Conservation (phyloP, 2,113 vertebrate species). For the Prietella phreatophila region DNA sequence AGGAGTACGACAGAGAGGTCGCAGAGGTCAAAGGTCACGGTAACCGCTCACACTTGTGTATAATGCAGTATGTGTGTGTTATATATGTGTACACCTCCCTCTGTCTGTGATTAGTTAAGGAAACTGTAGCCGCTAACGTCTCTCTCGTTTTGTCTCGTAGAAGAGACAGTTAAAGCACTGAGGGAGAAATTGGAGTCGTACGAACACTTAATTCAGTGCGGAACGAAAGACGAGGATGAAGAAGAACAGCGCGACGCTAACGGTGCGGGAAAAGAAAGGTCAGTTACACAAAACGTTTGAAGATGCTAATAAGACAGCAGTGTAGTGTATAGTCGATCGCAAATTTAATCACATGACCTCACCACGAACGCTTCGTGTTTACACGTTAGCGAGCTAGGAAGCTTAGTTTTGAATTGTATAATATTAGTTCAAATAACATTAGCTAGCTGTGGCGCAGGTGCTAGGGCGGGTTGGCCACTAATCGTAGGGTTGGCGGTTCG, state of each 20-base stretch:
- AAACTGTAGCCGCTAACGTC: neutral
- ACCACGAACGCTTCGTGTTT: neutral
- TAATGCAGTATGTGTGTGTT: conserved; percentile 35
- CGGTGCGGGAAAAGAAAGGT: conserved; percentile 85
- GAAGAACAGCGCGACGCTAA: conserved; percentile 79
- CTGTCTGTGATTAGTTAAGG: conserved; percentile 42
- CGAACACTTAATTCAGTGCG: conserved; percentile 82
- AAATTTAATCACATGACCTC: neutral
- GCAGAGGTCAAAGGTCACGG: conserved; percentile 87
- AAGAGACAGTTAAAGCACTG: conserved; percentile 91
- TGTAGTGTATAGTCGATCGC: neutral
- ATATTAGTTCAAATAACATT: neutral
- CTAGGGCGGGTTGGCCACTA: too few species aligned
- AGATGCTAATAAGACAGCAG: neutral
- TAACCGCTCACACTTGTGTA: conserved; percentile 49
- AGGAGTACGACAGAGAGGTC: conserved; percentile 85
- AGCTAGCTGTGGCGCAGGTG: too few species aligned
- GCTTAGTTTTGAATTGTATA: neutral
- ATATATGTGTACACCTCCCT: neutral
- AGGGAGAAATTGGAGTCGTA: conserved; percentile 89
- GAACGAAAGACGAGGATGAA: conserved; percentile 77
- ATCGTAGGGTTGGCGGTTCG: too few species aligned
- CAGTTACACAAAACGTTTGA: conserved; percentile 36
- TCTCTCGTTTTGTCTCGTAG: conserved; percentile 65
- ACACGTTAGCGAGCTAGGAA: neutral